Conservation (phyloP, 2,113 vertebrate genomes). For the Cochlearius cochlearius region DNA sequence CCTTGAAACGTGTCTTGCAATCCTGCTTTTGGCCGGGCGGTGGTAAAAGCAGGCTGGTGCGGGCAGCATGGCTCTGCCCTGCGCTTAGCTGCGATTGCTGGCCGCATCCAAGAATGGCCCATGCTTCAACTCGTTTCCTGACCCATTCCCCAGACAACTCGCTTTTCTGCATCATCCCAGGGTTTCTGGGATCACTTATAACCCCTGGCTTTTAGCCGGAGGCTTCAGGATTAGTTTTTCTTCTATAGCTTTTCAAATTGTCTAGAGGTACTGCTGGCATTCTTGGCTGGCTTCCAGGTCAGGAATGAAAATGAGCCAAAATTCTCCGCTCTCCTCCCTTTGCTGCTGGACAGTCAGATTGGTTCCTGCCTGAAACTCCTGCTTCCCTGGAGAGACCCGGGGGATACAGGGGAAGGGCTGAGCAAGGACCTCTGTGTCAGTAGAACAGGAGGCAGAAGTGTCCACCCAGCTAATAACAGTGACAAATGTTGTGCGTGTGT, state of each 20-base stretch:
- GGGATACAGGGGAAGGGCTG: neutral
- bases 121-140: neutral
- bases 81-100: neutral
- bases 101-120: fast-evolving
- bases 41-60: neutral
- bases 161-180: neutral
- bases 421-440: neutral
- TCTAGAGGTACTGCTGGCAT: neutral
- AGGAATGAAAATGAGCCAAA: neutral
- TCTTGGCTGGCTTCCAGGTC: neutral
- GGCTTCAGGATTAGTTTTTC: neutral
- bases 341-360: neutral
- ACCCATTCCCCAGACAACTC: neutral
- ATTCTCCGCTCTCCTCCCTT: neutral
- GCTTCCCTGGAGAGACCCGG: neutral
- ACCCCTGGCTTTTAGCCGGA: neutral
- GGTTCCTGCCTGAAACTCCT: neutral
- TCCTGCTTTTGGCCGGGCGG: neutral
- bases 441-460: neutral
- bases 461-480: neutral
- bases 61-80: neutral
- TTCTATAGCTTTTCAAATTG: neutral
- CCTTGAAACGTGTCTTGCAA: neutral
- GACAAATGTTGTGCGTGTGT: neutral
- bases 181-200: neutral